Conservation (phyloP, 2,888 invertebrate genomes). For the Chloroclystis v-ata region DNA sequence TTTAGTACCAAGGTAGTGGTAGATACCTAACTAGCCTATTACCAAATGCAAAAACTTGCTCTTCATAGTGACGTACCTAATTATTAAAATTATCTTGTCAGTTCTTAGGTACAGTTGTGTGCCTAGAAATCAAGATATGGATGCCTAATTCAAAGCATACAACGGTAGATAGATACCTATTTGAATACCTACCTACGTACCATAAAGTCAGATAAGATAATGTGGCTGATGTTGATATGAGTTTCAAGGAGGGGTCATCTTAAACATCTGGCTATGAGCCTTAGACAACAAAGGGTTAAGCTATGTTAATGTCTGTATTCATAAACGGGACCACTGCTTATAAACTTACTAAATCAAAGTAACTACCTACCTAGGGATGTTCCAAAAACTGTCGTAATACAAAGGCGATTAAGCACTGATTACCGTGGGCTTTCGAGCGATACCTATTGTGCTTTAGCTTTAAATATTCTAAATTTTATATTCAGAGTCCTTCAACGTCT, state of each 20-base stretch:
- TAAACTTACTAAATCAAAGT: neutral
- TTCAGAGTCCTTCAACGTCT: conserved; percentile 5
- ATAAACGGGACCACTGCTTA: neutral
- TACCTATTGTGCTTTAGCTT: neutral
- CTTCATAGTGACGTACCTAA: conserved; percentile 17
- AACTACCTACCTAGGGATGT: no score
- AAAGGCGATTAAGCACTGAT: neutral
- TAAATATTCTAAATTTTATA: conserved; percentile 8
- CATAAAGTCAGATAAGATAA: conserved; percentile 26
- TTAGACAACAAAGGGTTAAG: conserved; percentile 3
- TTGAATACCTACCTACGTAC: conserved; percentile 15
- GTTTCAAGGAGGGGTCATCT: conserved; percentile 19
- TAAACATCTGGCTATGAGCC: conserved; percentile 8
- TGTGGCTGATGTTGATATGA: conserved; percentile 17
- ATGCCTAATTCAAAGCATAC: conserved; percentile 27
- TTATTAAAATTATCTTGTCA: conserved; percentile 23
- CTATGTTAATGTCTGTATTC: neutral
- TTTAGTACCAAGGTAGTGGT: conserved; percentile 7
- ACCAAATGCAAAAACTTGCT: no score
- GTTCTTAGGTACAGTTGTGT: conserved; percentile 17
- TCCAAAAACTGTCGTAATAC: neutral
- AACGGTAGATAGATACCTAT: conserved; percentile 18
- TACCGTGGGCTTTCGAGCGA: neutral
- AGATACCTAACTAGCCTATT: no score
- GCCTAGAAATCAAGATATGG: conserved; percentile 27